Evolutionary conservation across 2,888 invertebrate genomes (phyloP).

Genomic region (Polymixis lichenea): DNA sequence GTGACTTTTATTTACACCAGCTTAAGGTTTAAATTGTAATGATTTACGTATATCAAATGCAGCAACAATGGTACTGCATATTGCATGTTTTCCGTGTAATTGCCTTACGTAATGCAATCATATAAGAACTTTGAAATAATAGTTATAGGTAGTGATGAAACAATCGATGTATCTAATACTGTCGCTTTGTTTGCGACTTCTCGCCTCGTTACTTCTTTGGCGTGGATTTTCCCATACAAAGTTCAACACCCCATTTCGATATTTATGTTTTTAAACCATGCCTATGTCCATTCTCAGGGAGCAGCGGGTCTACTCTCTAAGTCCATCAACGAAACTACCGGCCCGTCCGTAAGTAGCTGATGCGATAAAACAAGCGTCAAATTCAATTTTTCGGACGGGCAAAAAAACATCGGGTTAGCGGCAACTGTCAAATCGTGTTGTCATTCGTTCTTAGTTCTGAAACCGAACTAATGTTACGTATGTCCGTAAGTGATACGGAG

Average conservation of each 20-base stretch:
- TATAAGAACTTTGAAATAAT: neutral
- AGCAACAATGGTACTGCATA: neutral
- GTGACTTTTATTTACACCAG: neutral
- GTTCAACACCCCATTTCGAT: too few relatives aligned
- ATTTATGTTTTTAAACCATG: neutral
- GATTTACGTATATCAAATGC: neutral
- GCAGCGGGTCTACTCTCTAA: neutral
- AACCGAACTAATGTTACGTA: too few relatives aligned
- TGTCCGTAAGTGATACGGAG: too few relatives aligned
- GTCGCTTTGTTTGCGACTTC: neutral
- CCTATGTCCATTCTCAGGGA: neutral
- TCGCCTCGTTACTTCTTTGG: too few relatives aligned
- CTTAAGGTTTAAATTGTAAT: slow-evolving; percentile 1
- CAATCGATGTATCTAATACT: neutral
- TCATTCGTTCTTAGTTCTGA: too few relatives aligned
- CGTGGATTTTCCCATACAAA: neutral
- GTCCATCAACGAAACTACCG: too few relatives aligned
- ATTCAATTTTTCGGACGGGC: too few relatives aligned
- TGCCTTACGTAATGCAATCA: neutral
- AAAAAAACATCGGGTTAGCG: too few relatives aligned
- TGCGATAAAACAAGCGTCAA: too few relatives aligned
- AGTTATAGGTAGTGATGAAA: neutral
- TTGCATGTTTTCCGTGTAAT: slow-evolving; percentile 6
- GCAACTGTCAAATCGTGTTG: too few relatives aligned
- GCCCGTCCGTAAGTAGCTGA: too few relatives aligned